These are phyloP conservation scores for Eleginops maclovinus DNA, from an alignment of 2,113 vertebrate species.

Conservation along the genomic window DNA sequence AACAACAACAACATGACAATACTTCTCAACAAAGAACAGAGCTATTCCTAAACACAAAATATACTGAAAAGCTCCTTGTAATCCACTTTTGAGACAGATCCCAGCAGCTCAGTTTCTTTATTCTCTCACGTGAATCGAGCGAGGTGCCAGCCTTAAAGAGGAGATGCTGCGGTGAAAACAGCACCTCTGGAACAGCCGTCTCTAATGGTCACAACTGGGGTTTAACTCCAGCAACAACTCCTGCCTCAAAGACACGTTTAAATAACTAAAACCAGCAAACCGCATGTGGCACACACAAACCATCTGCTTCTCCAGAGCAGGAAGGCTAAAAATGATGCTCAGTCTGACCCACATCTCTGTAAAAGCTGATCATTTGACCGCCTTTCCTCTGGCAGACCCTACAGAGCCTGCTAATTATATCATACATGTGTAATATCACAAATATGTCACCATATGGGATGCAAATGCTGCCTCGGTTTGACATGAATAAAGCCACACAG, in stretches of 20 bases:
- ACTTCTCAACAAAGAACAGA: too few relatives aligned
- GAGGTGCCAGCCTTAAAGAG: background rate
- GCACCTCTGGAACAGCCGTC: constrained; percentile 1
- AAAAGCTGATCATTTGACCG: background rate
- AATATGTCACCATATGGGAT: background rate
- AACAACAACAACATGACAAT: too few relatives aligned
- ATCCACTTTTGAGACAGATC: background rate
- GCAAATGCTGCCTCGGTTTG: constrained; percentile 21
- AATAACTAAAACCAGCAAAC: constrained; percentile 40
- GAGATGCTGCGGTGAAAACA: constrained; percentile 5
- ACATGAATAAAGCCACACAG: background rate
- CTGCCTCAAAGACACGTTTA: constrained; percentile 41
- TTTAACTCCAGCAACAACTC: constrained; percentile 30
- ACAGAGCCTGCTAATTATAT: background rate
- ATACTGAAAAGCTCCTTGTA: too few relatives aligned
- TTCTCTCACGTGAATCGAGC: background rate
- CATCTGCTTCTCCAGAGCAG: constrained; percentile 46
- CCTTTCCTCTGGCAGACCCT: background rate
- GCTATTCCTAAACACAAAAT: too few relatives aligned
- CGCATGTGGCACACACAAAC: constrained; percentile 15
- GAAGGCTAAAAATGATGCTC: constrained; percentile 36
- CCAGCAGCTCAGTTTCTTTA: background rate
- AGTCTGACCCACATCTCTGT: constrained; percentile 55
- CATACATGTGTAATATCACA: background rate
- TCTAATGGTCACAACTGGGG: background rate